These are phyloP conservation scores for Ondatra zibethicus DNA, from an alignment of 2,113 vertebrate genomes.

Conservation along the genomic window DNA sequence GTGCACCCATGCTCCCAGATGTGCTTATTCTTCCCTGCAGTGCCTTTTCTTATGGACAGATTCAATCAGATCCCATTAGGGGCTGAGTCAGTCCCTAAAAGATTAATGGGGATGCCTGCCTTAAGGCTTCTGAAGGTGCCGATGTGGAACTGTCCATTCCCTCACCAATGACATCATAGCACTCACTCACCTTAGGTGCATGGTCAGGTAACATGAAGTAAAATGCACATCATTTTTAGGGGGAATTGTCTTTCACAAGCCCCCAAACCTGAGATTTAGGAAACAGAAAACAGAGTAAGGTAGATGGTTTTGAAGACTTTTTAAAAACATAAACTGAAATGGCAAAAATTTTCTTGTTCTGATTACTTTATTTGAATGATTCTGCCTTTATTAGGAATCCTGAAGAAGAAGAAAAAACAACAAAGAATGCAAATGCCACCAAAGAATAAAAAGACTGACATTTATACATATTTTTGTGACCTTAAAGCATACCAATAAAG, in stretches of 20 bases:
- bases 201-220: neutral
- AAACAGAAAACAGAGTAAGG: neutral
- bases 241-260: neutral
- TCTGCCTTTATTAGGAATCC: neutral
- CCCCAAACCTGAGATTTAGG: neutral
- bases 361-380: neutral
- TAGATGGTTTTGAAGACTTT: neutral
- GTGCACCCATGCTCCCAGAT: neutral
- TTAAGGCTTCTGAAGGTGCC: neutral
- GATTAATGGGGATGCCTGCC: neutral
- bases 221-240: neutral
- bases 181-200: neutral
- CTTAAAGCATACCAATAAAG: neutral
- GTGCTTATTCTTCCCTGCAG: neutral
- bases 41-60: neutral
- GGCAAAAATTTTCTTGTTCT: slow-evolving; percentile 3
- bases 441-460: neutral
- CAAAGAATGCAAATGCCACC: neutral
- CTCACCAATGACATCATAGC: neutral
- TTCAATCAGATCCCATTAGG: neutral
- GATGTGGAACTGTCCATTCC: neutral
- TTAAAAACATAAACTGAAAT: neutral
- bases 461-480: neutral
- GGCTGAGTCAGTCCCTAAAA: neutral
- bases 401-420: neutral